Evolutionary conservation across 2,888 invertebrate genomes (phyloP).

Genomic region (Myopa testacea): DNA sequence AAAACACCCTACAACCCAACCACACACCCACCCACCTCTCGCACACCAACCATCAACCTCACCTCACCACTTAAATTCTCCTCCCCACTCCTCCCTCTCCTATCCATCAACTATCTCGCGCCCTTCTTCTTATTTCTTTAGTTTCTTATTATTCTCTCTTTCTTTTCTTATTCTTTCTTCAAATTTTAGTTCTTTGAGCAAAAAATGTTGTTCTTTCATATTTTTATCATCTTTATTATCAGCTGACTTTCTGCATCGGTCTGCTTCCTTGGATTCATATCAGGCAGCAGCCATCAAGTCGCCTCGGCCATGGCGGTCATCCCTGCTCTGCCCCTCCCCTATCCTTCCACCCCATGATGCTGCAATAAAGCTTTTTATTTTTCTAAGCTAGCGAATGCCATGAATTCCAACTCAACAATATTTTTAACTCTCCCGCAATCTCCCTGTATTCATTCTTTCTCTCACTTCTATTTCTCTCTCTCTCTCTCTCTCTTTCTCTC

Average conservation of each 20-base stretch:
- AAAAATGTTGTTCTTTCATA: too few relatives aligned
- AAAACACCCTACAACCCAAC: too few relatives aligned
- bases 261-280: background rate
- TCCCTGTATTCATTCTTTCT: too few relatives aligned
- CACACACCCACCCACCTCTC: too few relatives aligned
- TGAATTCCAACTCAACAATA: background rate
- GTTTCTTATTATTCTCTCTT: background rate
- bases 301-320: background rate
- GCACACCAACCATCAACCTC: background rate
- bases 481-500: too few relatives aligned
- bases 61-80: background rate
- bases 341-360: background rate
- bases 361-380: background rate
- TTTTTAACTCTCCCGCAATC: too few relatives aligned
- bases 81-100: background rate
- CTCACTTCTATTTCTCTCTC: too few relatives aligned
- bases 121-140: background rate
- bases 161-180: constrained; percentile 15
- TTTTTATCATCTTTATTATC: too few relatives aligned
- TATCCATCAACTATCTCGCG: background rate
- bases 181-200: too few relatives aligned
- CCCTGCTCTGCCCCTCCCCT: background rate
- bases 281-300: background rate
- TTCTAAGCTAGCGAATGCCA: background rate
- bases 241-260: too few relatives aligned